A percentile compares a stretch with the other conserved stretches of the same genome.
Evolutionary conservation across 2,888 invertebrate species (phyloP).

Genomic region (Leucoptera coffeella): DNA sequence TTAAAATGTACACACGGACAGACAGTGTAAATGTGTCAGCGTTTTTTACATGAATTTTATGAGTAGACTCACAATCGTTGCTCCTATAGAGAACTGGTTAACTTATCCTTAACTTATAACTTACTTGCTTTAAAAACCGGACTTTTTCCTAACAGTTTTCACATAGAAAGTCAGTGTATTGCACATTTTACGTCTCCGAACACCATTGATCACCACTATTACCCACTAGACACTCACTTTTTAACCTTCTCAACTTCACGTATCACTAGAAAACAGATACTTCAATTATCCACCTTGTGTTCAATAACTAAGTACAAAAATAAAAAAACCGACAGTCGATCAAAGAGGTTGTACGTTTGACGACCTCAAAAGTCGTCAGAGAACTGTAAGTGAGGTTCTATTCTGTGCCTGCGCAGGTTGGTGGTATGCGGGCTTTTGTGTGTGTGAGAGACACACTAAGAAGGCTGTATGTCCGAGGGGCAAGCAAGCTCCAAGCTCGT

Average conservation of each 20-base stretch:
- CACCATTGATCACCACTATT: slow-evolving; percentile 16
- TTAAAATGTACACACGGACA: no score
- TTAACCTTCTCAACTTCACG: slow-evolving; percentile 12
- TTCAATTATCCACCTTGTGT: slow-evolving; percentile 11
- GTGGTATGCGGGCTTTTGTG: slow-evolving; percentile 28
- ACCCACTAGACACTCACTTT: slow-evolving; percentile 10
- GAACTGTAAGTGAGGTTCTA: slow-evolving; percentile 43
- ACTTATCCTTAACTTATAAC: no score
- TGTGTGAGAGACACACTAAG: slow-evolving; percentile 15
- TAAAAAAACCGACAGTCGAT: not conserved
- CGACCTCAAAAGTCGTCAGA: slow-evolving; percentile 40
- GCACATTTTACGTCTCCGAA: slow-evolving; percentile 31
- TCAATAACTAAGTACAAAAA: slow-evolving; percentile 1
- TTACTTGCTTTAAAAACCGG: no score
- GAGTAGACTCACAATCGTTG: no score
- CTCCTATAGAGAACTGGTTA: no score
- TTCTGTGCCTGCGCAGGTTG: slow-evolving; percentile 26
- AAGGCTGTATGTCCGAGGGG: slow-evolving; percentile 44
- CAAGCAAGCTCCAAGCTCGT: slow-evolving; percentile 29
- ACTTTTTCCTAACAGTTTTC: slow-evolving; percentile 46
- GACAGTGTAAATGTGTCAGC: no score
- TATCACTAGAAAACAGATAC: slow-evolving; percentile 13
- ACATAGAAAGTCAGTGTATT: slow-evolving; percentile 31
- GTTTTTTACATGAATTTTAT: no score
- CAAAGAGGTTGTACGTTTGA: slow-evolving; percentile 33